Evolutionary conservation across 2,888 invertebrate species (phyloP), one percentile per base, ranked within the genome.

Genomic region (Craniophora ligustri): DNA sequence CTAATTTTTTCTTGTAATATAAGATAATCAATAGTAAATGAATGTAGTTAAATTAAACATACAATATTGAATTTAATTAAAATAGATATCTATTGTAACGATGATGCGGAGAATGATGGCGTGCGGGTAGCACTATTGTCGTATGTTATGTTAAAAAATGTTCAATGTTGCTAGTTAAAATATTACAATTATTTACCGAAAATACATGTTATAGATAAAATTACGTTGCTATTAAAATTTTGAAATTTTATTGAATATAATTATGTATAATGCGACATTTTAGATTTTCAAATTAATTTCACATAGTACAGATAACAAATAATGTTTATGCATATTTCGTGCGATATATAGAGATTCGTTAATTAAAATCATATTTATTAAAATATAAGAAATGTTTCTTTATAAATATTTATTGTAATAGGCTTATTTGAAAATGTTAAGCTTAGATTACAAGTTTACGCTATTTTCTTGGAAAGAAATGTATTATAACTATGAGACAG

Each of bases 101-200:
- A 69, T 58, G 68, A 68, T 57, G 57, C 48, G 63, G 71, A 46
- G 44, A 68, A 70, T 67, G 77, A 75, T 63, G 76, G 80, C 60
- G 80, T 77, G 81, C 75, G 86, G 81, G 86, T 87, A 84, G 87
- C 88, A 89, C 88, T 85, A 58, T 70, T 72, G 64, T 72, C 53
- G n/a, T 76, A 73, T 69, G 63, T 73, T 76, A 51, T 75, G 54
- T 72, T 71, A 53, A 57, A n/a, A 30, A 72, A 36, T 59, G 6
- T 62, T 66, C 46, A 61, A 54, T 81, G 78, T 83, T 83, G 78
- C 77, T 67, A 78, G 65, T 75, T 78, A 54, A 72, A 64, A 78
- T 70, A 75, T 72, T 54, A 40, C 44, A 48, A 54, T 65, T 62
- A 63, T 68, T 62, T 57, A 67, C 47, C 58, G 28, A 56, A 44